Evolutionary conservation across 2,888 invertebrate species (phyloP).

Genomic region (Folsomia candida): DNA sequence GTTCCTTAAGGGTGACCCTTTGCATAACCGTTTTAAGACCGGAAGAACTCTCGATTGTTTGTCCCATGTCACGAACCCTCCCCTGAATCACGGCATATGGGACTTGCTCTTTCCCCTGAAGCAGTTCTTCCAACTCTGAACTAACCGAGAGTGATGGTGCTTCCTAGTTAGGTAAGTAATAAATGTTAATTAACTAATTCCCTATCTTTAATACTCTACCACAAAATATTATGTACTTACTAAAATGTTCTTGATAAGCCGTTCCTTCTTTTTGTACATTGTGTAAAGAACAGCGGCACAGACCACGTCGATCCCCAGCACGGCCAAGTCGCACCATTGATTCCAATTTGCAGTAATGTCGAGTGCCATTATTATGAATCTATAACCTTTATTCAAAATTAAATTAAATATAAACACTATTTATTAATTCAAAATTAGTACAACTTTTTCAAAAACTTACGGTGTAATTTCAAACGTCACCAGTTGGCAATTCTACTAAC

Average conservation of each 20-base stretch:
- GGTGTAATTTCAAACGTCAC: not conserved
- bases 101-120: slow-evolving; percentile 25
- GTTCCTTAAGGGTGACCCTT: slow-evolving; percentile 46
- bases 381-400: too few species aligned
- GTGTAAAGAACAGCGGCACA: slow-evolving; percentile 40
- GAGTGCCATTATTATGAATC: not conserved
- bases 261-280: slow-evolving; percentile 32
- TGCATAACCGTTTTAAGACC: slow-evolving; percentile 47
- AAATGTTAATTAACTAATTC: not conserved
- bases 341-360: slow-evolving; percentile 29
- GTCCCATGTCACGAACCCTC: slow-evolving; percentile 37
- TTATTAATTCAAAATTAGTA: not conserved
- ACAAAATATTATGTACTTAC: too few species aligned
- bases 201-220: not conserved
- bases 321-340: slow-evolving; percentile 38
- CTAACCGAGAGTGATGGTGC: slow-evolving; percentile 45
- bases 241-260: slow-evolving; percentile 40
- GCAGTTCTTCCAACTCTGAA: slow-evolving; percentile 29
- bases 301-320: slow-evolving; percentile 43
- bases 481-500: not conserved
- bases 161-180: slow-evolving; percentile 24
- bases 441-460: not conserved
- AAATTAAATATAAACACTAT: too few species aligned
- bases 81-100: slow-evolving; percentile 43
- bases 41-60: slow-evolving; percentile 37